phyloP scores from a whole-genome alignment of 2,113 vertebrate species.

The Menidia beryllina region DNA sequence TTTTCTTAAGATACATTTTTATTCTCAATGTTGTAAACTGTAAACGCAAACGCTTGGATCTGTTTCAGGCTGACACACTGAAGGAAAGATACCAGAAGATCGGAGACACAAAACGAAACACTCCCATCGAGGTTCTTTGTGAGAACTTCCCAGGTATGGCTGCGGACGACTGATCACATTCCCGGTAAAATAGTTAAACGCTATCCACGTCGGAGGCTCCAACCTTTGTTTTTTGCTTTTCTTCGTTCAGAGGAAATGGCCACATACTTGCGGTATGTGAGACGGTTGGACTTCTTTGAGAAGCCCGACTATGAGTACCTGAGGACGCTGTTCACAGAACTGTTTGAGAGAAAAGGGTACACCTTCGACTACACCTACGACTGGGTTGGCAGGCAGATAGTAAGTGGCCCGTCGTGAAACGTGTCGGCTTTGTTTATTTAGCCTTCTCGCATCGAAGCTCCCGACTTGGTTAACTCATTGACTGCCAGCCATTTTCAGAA shows the following conservation, averaged over 20 bases:
- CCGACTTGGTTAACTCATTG: too few species aligned
- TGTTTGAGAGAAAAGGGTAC: conserved; percentile 98
- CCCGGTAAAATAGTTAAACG: too few species aligned
- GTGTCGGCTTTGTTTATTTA: background rate
- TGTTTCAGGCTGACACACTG: conserved; percentile 93
- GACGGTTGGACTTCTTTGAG: conserved; percentile 98
- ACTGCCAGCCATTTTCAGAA: too few species aligned
- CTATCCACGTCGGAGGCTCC: background rate
- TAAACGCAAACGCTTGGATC: background rate
- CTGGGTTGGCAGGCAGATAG: conserved; percentile 98
- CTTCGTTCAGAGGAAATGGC: conserved; percentile 95
- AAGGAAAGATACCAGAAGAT: conserved; percentile 99
- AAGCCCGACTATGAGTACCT: conserved; percentile 98
- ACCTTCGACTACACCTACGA: conserved; percentile 97
- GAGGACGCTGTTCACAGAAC: conserved; percentile 94
- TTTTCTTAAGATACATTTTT: too few species aligned
- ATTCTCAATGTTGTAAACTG: too few species aligned
- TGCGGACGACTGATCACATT: background rate
- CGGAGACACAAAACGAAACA: conserved; percentile 98
- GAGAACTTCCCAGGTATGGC: conserved; percentile 96
- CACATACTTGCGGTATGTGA: conserved; percentile 96
- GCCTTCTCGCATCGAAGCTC: too few species aligned
- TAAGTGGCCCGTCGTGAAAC: conserved; percentile 79
- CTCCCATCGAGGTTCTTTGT: conserved; percentile 98
- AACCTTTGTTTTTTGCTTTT: background rate